phyloP scores from a whole-genome alignment of 2,888 invertebrate genomes.

The Abrostola triplasia region DNA sequence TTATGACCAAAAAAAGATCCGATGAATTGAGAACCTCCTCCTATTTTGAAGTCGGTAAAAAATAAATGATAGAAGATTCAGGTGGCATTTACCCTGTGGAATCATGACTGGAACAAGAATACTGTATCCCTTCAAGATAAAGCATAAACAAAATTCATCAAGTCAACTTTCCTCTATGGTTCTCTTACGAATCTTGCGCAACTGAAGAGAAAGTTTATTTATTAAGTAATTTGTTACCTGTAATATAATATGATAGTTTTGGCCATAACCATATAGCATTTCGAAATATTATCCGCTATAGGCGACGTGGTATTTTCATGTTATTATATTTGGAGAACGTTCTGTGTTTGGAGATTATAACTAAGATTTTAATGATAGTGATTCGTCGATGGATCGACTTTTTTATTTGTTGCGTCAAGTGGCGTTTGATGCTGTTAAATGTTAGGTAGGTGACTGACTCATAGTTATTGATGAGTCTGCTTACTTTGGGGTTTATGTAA shows the following conservation, averaged over 20 bases:
- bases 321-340: slow-evolving; percentile 36
- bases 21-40: no score
- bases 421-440: background rate
- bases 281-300: slow-evolving; percentile 20
- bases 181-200: slow-evolving; percentile 28
- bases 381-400: slow-evolving; percentile 9
- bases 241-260: slow-evolving; percentile 16
- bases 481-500: background rate
- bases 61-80: no score
- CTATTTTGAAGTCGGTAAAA: no score
- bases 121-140: slow-evolving; percentile 11
- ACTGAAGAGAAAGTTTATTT: slow-evolving; percentile 42
- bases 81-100: no score
- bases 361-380: slow-evolving; percentile 6
- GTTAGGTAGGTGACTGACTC: background rate
- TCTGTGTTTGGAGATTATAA: slow-evolving; percentile 10
- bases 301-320: slow-evolving; percentile 19
- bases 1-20: no score
- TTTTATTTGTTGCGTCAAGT: slow-evolving; percentile 10
- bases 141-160: slow-evolving; percentile 16
- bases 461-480: background rate
- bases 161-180: slow-evolving; percentile 28
- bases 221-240: slow-evolving; percentile 43
- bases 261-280: slow-evolving; percentile 31
- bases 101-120: background rate